These are phyloP conservation scores for Acrossocheilus wenchowensis DNA, from an alignment of 2,797 vertebrate species.

Conservation along the genomic window DNA sequence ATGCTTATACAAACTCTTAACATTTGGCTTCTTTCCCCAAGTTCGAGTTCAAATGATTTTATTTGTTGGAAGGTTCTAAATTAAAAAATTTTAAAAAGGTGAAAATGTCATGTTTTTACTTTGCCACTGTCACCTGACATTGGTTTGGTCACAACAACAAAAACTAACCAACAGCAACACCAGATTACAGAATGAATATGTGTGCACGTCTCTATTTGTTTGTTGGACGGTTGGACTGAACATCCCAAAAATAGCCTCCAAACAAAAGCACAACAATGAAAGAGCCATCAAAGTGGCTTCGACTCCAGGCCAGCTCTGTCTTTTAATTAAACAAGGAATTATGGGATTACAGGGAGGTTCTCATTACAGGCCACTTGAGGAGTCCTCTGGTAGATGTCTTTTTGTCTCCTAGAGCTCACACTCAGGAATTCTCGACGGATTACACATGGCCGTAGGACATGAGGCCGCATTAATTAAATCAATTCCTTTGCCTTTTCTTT, in stretches of 20 bases:
- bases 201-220: constrained; percentile 28
- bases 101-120: constrained; percentile 1
- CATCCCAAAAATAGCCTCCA: constrained; percentile 38
- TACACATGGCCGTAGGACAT: constrained; percentile 80
- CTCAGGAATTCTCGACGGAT: constrained; percentile 77
- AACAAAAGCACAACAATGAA: constrained; percentile 62
- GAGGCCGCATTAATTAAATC: constrained; percentile 82
- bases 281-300: constrained; percentile 70
- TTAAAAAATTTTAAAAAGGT: background rate
- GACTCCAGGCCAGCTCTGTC: constrained; percentile 73
- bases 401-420: constrained; percentile 74
- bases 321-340: constrained; percentile 89
- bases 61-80: background rate
- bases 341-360: constrained; percentile 82
- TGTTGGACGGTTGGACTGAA: constrained; percentile 35
- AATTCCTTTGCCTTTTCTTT: constrained; percentile 70
- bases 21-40: background rate
- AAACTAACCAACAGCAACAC: constrained; percentile 22
- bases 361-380: constrained; percentile 79
- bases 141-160: constrained; percentile 10
- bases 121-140: constrained; percentile 1
- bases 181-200: constrained; percentile 26
- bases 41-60: background rate
- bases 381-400: constrained; percentile 75
- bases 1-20: background rate